phyloP scores from a whole-genome alignment of 2,888 invertebrate genomes.

The Mythimna ferrago region DNA sequence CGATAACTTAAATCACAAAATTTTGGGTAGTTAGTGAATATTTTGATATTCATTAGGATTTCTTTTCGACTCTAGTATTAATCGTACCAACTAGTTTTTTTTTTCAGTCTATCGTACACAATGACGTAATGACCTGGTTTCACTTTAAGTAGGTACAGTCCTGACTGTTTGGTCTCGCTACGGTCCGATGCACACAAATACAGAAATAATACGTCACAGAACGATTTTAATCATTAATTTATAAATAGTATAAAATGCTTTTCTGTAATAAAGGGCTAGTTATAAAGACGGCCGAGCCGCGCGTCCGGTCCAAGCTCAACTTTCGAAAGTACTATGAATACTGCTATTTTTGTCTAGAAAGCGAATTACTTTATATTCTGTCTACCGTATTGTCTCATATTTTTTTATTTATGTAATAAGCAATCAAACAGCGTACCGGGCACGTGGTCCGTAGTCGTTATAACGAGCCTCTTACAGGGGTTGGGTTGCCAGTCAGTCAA shows the following conservation, averaged over 20 bases:
- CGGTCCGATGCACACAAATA: neutral
- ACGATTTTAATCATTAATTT: neutral
- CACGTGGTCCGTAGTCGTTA: neutral
- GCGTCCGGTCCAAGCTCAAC: neutral
- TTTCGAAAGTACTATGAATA: neutral
- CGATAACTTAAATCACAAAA: neutral
- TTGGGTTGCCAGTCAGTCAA: conserved; percentile 12
- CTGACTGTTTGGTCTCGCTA: neutral
- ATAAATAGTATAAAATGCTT: neutral
- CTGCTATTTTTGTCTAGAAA: neutral
- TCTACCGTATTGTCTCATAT: neutral
- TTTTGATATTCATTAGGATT: neutral
- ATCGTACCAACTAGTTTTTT: no score
- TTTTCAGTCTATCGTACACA: neutral
- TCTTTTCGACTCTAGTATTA: neutral
- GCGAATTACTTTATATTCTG: neutral
- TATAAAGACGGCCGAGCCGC: neutral
- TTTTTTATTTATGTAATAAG: neutral
- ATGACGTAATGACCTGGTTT: neutral
- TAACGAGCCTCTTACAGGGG: neutral
- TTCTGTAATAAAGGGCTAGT: neutral
- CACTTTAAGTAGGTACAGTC: neutral
- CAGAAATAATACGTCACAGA: neutral
- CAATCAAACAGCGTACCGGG: neutral
- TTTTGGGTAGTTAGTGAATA: neutral